Conservation (phyloP, 2,113 vertebrate species). For the Progne subis region DNA sequence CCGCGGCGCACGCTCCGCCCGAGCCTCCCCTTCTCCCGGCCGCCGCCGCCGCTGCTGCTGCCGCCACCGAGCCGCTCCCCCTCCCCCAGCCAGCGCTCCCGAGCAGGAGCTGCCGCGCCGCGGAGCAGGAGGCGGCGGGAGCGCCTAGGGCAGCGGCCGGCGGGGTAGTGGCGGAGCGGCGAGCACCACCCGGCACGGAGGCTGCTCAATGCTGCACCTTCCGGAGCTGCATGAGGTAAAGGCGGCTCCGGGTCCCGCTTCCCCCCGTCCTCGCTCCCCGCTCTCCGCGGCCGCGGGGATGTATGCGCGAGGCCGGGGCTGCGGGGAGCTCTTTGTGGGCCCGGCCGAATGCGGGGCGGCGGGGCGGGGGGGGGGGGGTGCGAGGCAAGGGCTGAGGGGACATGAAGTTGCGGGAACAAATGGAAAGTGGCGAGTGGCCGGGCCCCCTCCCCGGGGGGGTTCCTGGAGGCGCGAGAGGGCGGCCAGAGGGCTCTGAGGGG, state of each 20-base stretch:
- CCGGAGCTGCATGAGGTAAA: slow-evolving; percentile 77
- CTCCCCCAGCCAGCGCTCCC: slow-evolving; percentile 28
- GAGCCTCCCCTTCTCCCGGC: not conserved
- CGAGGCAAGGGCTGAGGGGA: not conserved
- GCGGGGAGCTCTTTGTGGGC: not conserved
- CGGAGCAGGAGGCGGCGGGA: slow-evolving; percentile 46
- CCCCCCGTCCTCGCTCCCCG: not conserved
- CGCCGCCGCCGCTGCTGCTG: not conserved
- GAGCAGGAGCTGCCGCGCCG: slow-evolving; percentile 57
- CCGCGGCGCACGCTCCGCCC: slow-evolving; percentile 52
- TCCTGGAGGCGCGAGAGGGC: not conserved
- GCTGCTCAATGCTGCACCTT: slow-evolving; percentile 69
- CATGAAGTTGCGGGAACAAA: not conserved
- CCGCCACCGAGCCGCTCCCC: slow-evolving; percentile 53
- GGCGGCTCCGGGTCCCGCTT: slow-evolving; percentile 54
- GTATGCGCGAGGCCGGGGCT: not conserved
- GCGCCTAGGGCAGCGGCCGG: slow-evolving; percentile 49
- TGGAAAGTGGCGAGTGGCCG: not conserved
- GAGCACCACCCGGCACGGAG: slow-evolving; percentile 15
- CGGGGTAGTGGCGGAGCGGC: not conserved
- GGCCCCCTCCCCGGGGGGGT: not conserved
- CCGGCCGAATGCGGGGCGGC: not conserved
- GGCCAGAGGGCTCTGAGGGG: not conserved
- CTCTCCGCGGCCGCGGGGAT: not conserved
- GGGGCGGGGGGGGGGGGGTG: not conserved